Base-by-base conservation (phyloP, 2,888 invertebrate genomes). In the Trypoxylon attenuatum region DNA sequence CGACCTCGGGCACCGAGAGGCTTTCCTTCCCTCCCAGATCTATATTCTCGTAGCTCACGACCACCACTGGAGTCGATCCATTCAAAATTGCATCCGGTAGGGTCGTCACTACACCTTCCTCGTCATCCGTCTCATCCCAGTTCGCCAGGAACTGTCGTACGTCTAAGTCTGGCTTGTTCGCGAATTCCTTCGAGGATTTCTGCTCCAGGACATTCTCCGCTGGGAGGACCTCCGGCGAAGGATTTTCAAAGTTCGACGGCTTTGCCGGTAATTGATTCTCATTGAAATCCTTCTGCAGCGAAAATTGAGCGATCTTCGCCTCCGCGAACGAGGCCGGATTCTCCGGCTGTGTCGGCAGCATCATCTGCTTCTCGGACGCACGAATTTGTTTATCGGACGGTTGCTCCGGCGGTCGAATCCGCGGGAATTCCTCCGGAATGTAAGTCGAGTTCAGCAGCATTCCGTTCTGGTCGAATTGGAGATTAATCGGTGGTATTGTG, bases 101-200 rank as follows among this genome's bases (percentile, higher is more conserved):
- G 43, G 69, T 81, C 0, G 72, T 58, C 27, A 71, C 69, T 2
- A 78, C 59, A 23, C 76, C 79, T 10, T 87, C 85, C 46, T 87
- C 87, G 8, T 87, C 87, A 45, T 84, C 86, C 1, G 84, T 84
- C 42, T 86, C 86, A 54, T 86, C 87, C 87, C 87, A 87, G 39
- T 78, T 87, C 1, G 85, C 87, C 25, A 87, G 58, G 70, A 87
- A 87, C 43, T 87, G 86, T 10, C 87, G 78, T 4, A 87, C 87
- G 33, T 87, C 87, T 1, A 87, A 69, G 5, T 81, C 80, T 0
- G 87, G 87, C 41, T 87, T 87, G 38, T 85, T 80, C 10, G 69
- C 64, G 1, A 71, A 67, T 5, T 74, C 61, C 33, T 76, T 76
- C 0, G 77, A 60, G n/a, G 54, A 63, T 25, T 68, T 65, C n/a